A percentile compares a stretch with the other conserved stretches of the same genome.
phyloP scores from a whole-genome alignment of 2,888 invertebrate genomes.

The Campaea margaritaria region DNA sequence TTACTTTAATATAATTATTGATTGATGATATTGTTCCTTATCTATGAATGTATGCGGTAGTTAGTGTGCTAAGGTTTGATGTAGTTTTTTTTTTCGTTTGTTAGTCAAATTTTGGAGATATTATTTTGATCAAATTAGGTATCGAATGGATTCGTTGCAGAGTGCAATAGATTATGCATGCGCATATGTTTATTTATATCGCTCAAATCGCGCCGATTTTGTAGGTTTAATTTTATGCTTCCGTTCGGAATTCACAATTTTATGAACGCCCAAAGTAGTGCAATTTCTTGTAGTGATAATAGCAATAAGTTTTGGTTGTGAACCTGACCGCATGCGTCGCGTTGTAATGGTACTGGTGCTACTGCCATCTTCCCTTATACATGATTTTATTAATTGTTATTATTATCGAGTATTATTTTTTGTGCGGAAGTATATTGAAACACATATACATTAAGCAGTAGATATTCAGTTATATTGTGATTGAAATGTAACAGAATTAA shows the following conservation, averaged over 20 bases:
- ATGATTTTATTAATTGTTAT: constrained; percentile 79
- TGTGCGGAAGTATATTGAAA: constrained; percentile 71
- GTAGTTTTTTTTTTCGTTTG: constrained; percentile 80
- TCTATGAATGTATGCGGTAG: constrained; percentile 84
- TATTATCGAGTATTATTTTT: constrained; percentile 76
- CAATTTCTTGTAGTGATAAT: constrained; percentile 81
- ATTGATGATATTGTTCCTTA: constrained; percentile 84
- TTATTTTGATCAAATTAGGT: constrained; percentile 80
- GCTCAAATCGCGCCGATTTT: constrained; percentile 66
- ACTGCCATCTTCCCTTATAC: constrained; percentile 72
- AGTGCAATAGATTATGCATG: constrained; percentile 71
- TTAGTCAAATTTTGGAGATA: constrained; percentile 79
- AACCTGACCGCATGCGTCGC: constrained; percentile 69
- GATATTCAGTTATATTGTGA: constrained; percentile 79
- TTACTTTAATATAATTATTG: constrained; percentile 65
- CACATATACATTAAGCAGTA: constrained; percentile 65
- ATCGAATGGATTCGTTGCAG: constrained; percentile 67
- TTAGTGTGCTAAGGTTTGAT: constrained; percentile 85
- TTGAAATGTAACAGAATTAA: constrained; percentile 80
- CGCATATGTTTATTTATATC: constrained; percentile 59
- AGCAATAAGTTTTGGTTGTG: constrained; percentile 85
- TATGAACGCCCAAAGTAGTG: constrained; percentile 76
- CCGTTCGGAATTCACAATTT: constrained; percentile 65
- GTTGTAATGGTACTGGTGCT: constrained; percentile 68
- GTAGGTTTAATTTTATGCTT: constrained; percentile 66